Percentiles rank a stretch among this genome's conserved stretches.
phyloP scores from a whole-genome alignment of 2,888 invertebrate genomes.

The Ariolimax columbianus region DNA sequence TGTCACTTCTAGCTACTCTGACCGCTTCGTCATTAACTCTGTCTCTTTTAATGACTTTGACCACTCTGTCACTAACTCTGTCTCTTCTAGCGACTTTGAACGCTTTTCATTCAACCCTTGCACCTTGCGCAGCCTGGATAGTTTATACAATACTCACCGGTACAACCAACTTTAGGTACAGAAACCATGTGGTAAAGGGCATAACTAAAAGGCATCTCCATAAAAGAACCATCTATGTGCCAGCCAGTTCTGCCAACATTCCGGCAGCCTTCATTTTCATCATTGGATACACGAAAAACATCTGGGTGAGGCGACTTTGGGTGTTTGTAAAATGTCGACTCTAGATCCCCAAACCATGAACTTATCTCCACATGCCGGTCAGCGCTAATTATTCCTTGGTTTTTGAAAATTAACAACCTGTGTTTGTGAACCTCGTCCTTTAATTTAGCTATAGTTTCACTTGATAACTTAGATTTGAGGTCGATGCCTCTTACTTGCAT shows the following conservation, averaged over 20 bases:
- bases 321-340: constrained; percentile 75
- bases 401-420: constrained; percentile 70
- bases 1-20: too few species aligned
- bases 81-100: too few species aligned
- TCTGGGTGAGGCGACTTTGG: constrained; percentile 73
- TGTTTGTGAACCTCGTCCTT: constrained; percentile 67
- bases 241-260: constrained; percentile 75
- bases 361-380: constrained; percentile 67
- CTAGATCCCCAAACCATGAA: constrained; percentile 74
- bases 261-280: constrained; percentile 70
- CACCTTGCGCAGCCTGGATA: too few species aligned
- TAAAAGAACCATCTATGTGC: constrained; percentile 77
- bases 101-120: too few species aligned
- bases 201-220: constrained; percentile 70
- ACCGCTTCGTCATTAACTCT: too few species aligned
- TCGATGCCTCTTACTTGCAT: constrained; percentile 68
- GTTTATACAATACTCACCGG: constrained; percentile 62
- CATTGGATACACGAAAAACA: constrained; percentile 75
- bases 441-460: constrained; percentile 64
- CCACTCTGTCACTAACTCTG: too few species aligned
- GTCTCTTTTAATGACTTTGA: too few species aligned
- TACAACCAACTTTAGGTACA: constrained; percentile 71
- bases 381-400: constrained; percentile 69
- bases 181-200: constrained; percentile 73
- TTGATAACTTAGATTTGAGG: constrained; percentile 60